Conservation (phyloP, 1,140 invertebrate genomes). For the Scaptomyza montana region DNA sequence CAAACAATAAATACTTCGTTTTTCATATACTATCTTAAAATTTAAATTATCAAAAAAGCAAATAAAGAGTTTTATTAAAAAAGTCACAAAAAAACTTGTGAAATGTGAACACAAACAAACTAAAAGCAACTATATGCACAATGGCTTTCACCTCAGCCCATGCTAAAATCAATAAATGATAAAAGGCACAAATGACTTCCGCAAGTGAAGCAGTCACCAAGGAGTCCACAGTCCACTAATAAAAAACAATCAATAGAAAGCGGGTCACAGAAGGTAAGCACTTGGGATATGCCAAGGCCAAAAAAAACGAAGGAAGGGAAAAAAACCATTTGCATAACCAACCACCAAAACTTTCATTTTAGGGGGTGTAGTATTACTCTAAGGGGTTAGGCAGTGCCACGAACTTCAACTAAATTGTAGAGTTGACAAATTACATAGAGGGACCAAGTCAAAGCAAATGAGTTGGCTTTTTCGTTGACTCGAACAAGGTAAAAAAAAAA, state of each 20-base stretch:
- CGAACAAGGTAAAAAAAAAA: slow-evolving; percentile 34
- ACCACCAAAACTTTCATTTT: slow-evolving; percentile 29
- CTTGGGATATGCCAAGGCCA: slow-evolving; percentile 24
- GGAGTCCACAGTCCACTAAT: slow-evolving; percentile 6
- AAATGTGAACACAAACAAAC: not conserved
- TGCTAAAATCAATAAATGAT: slow-evolving; percentile 37
- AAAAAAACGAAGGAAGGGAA: not conserved
- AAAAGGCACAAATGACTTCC: slow-evolving; percentile 24
- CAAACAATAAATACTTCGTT: too few species aligned
- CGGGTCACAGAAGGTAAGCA: slow-evolving; percentile 8
- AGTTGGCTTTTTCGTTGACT: slow-evolving; percentile 9
- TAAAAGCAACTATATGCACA: not conserved
- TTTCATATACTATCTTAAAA: too few species aligned
- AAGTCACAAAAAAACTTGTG: not conserved
- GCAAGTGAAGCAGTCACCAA: slow-evolving; percentile 19
- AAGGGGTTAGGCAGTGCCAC: slow-evolving; percentile 1
- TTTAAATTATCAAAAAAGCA: too few species aligned
- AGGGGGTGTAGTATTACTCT: not conserved
- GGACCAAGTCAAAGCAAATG: slow-evolving; percentile 1
- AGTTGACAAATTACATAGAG: slow-evolving; percentile 22
- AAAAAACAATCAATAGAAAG: slow-evolving; percentile 20
- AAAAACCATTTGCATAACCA: slow-evolving; percentile 38
- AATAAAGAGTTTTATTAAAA: too few species aligned
- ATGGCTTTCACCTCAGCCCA: slow-evolving; percentile 7
- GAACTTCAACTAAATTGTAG: slow-evolving; percentile 1